Base-by-base conservation (phyloP, 2,113 vertebrate species). In the Phalacrocorax carbo region DNA sequence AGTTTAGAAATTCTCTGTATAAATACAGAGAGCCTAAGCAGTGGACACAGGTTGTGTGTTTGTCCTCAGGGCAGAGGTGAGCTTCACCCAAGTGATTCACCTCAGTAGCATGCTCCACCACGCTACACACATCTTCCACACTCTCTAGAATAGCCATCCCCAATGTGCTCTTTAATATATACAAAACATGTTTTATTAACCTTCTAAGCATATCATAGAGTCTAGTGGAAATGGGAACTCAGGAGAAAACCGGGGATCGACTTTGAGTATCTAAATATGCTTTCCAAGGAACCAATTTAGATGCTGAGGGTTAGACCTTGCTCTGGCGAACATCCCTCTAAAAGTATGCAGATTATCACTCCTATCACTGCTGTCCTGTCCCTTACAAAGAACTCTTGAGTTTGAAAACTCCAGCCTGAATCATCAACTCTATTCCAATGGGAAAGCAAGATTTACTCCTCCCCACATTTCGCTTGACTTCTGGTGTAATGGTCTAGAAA, bases 121-220 rank as follows among this genome's bases (percentile, higher is more conserved):
- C 4, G 15, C 20, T 44, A 60, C 20, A 66, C 15, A 44, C 19
- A 70, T 30, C 36, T 70, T 75, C 22, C 42, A 75, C 17, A 15
- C 10, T 18, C 27, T 66, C 52, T 42, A 57, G 32, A 80, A 81
- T 17, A 64, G 23, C 40, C 22, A 46, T n/a, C 10, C n/a, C 27
- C 0, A 0, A 36, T 1, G 0, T 42, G 20, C 21, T 73, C n/a
- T 60, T 72, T 51, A 44, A 62, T 9, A 69, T 5, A n/a, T 7
- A 64, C 13, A 38, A 72, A 51, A 25, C 12, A 13, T 23, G 15
- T 12, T 65, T 70, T 70, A 54, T 70, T 71, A 49, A 65, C 22
- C 25, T 64, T 73, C 13, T 17, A 76, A 66, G 23, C 9, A 25
- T 65, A 55, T 32, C 34, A 48, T 10, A n/a, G 7, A n/a, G 25